A percentile compares a stretch with the other conserved stretches of the same genome.
These are phyloP conservation scores for Lagria hirta DNA, from an alignment of 2,888 invertebrate species.

Conservation along the genomic window DNA sequence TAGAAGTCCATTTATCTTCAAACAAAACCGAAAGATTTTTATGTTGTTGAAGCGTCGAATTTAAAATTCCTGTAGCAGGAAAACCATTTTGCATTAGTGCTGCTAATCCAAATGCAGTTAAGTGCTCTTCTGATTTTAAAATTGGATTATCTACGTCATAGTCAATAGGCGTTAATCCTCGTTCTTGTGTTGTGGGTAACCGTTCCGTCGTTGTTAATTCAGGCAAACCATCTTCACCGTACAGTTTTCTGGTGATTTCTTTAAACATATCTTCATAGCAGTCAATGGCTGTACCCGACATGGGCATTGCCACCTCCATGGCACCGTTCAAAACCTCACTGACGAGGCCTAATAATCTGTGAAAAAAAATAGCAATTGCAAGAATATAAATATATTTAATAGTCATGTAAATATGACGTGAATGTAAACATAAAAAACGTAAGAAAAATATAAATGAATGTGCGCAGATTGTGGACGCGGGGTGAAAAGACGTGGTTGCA, in stretches of 20 bases:
- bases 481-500: conserved; percentile 14
- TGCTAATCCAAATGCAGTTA: conserved; percentile 72
- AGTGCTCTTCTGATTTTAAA: conserved; percentile 71
- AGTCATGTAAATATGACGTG: conserved; percentile 3
- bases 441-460: conserved; percentile 22
- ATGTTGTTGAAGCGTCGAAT: conserved; percentile 61
- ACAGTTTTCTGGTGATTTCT: conserved; percentile 88
- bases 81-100: conserved; percentile 76
- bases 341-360: conserved; percentile 20
- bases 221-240: conserved; percentile 73
- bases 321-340: conserved; percentile 24
- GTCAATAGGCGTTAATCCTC: conserved; percentile 55
- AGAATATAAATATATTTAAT: conserved; percentile 1
- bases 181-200: conserved; percentile 45
- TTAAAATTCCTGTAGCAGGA: conserved; percentile 65
- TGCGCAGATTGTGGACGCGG: conserved; percentile 22
- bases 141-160: conserved; percentile 54
- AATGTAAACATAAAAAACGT: conserved; percentile 13
- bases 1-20: conserved; percentile 66
- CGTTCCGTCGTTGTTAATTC: conserved; percentile 50
- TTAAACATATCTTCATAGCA: conserved; percentile 85
- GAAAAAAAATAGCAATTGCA: conserved; percentile 5
- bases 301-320: conserved; percentile 60
- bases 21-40: conserved; percentile 45
- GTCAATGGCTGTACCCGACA: conserved; percentile 63